phyloP scores from a whole-genome alignment of 2,797 vertebrate species.

The Garrulus glandarius region DNA sequence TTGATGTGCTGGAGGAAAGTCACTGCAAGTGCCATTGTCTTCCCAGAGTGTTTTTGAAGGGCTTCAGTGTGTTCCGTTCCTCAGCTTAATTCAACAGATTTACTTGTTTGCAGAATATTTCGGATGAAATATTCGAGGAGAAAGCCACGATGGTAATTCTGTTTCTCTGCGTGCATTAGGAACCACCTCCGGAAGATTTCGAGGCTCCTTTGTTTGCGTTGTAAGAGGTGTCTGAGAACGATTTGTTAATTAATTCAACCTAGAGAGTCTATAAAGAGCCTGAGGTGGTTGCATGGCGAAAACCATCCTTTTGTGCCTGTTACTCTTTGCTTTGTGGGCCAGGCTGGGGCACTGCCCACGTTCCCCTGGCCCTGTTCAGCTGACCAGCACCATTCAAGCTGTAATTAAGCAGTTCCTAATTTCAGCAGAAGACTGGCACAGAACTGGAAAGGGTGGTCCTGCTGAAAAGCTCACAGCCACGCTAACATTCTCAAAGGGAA shows the following conservation, averaged over 20 bases:
- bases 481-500: neutral
- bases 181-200: neutral
- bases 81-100: neutral
- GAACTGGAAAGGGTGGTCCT: neutral
- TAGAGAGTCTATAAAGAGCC: neutral
- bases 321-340: neutral
- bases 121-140: neutral
- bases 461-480: neutral
- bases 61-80: neutral
- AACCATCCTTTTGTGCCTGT: neutral
- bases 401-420: neutral
- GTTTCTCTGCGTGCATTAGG: neutral
- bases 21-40: slow-evolving; percentile 39
- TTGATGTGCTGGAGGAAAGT: neutral
- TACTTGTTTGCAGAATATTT: neutral
- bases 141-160: neutral
- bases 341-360: neutral
- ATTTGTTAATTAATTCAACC: neutral
- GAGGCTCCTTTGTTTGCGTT: neutral
- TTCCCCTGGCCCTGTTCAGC: neutral
- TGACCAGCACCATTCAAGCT: neutral
- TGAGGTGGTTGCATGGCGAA: neutral
- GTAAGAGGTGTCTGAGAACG: neutral
- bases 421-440: neutral
- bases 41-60: neutral